A percentile compares a stretch with the other conserved stretches of the same genome.
phyloP scores from a whole-genome alignment of 2,797 vertebrate genomes.

The Crypturellus tataupa region DNA sequence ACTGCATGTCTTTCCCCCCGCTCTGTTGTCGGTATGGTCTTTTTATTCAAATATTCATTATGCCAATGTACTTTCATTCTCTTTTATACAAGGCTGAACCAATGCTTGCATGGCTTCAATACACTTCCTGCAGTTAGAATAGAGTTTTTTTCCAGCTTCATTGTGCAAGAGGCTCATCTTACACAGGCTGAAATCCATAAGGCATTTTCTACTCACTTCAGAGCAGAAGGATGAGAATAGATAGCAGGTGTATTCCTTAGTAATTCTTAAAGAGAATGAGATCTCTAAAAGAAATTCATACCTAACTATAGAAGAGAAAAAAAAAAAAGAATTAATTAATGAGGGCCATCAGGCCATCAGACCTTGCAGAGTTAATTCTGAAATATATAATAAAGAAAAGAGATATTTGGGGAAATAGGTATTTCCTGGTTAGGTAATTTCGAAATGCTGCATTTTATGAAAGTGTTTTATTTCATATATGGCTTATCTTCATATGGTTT shows the following conservation, averaged over 20 bases:
- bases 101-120: no score
- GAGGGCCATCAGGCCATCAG: not conserved
- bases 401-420: not conserved
- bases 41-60: not conserved
- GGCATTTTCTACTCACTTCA: not conserved
- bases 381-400: not conserved
- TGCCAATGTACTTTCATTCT: not conserved
- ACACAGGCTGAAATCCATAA: not conserved
- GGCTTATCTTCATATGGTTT: not conserved
- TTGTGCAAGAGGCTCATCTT: not conserved
- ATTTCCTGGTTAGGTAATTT: not conserved
- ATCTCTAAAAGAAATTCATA: not conserved
- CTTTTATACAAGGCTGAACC: not conserved
- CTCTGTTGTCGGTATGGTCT: not conserved
- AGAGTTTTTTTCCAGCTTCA: not conserved
- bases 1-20: not conserved
- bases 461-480: not conserved
- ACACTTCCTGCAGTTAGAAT: not conserved
- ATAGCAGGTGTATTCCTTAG: not conserved
- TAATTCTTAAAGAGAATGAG: not conserved
- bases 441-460: not conserved
- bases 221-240: not conserved
- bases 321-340: not conserved
- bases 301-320: not conserved
- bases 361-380: not conserved